A percentile compares a stretch with the other conserved stretches of the same genome.
phyloP scores from a whole-genome alignment of 2,113 vertebrate genomes.

The Phylloscopus trochiloides region DNA sequence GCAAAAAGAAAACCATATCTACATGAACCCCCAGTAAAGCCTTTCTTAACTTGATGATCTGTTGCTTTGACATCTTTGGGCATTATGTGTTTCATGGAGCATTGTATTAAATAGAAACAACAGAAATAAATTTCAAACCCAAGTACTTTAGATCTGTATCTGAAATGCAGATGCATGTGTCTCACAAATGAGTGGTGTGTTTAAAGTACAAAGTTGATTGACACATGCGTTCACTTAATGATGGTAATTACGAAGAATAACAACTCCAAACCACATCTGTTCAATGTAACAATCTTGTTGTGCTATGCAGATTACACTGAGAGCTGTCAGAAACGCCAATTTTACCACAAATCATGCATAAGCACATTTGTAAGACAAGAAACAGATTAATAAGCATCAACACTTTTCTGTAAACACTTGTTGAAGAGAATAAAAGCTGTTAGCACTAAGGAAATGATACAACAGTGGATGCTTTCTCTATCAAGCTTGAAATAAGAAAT shows the following conservation, averaged over 20 bases:
- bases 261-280: slow-evolving; percentile 90
- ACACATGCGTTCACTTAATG: slow-evolving; percentile 97
- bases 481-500: slow-evolving; percentile 22
- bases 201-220: slow-evolving; percentile 91
- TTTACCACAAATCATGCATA: slow-evolving; percentile 74
- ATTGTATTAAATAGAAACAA: not conserved
- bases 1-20: not conserved
- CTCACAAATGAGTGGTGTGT: slow-evolving; percentile 72
- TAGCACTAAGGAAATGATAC: slow-evolving; percentile 53
- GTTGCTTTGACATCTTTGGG: not conserved
- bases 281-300: slow-evolving; percentile 83
- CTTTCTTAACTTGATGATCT: not conserved
- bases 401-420: slow-evolving; percentile 87
- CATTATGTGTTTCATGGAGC: not conserved
- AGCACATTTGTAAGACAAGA: slow-evolving; percentile 80
- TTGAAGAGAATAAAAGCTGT: slow-evolving; percentile 70
- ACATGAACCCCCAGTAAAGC: not conserved
- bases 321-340: slow-evolving; percentile 82
- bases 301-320: slow-evolving; percentile 68
- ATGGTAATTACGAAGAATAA: slow-evolving; percentile 98
- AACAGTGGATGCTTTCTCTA: slow-evolving; percentile 30
- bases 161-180: slow-evolving; percentile 68
- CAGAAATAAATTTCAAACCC: not conserved
- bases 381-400: slow-evolving; percentile 94
- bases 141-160: not conserved